Percentiles rank a stretch among this genome's conserved stretches.
phyloP scores from a whole-genome alignment of 1,140 invertebrate genomes.

The Oryzaephilus surinamensis region DNA sequence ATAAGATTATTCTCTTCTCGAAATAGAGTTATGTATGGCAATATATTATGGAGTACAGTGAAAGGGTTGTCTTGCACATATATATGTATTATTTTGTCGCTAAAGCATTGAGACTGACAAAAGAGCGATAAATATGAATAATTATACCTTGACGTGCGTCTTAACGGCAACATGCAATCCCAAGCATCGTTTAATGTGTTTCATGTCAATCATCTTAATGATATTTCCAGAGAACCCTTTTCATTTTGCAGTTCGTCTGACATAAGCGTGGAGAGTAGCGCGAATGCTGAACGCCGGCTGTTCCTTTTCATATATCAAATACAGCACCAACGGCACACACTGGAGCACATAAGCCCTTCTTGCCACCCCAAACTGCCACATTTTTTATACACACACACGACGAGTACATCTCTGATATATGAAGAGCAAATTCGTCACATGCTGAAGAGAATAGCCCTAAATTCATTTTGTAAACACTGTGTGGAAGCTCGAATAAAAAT shows the following conservation, averaged over 20 bases:
- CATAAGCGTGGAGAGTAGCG: slow-evolving; percentile 14
- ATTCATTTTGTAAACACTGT: too few species aligned
- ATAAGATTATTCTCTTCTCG: too few species aligned
- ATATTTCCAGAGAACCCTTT: slow-evolving; percentile 33
- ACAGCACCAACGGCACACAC: too few species aligned
- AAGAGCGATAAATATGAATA: slow-evolving; percentile 29
- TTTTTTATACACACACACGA: background rate
- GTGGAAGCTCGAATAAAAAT: too few species aligned
- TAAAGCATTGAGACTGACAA: slow-evolving; percentile 10
- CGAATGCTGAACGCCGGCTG: slow-evolving; percentile 24
- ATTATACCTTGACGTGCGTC: slow-evolving; percentile 26
- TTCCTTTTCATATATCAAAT: slow-evolving; percentile 17
- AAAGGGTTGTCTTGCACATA: too few species aligned
- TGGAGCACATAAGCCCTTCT: too few species aligned
- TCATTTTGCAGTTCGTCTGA: slow-evolving; percentile 28
- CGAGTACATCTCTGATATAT: background rate
- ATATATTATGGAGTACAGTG: too few species aligned
- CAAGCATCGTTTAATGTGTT: slow-evolving; percentile 33
- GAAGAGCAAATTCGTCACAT: background rate
- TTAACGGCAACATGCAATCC: slow-evolving; percentile 27
- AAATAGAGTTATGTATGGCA: too few species aligned
- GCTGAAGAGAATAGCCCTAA: too few species aligned
- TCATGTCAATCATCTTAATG: slow-evolving; percentile 33
- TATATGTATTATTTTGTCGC: slow-evolving; percentile 15
- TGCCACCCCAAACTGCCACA: background rate